Conservation (phyloP, 2,113 vertebrate species). For the Eulemur rufifrons region DNA sequence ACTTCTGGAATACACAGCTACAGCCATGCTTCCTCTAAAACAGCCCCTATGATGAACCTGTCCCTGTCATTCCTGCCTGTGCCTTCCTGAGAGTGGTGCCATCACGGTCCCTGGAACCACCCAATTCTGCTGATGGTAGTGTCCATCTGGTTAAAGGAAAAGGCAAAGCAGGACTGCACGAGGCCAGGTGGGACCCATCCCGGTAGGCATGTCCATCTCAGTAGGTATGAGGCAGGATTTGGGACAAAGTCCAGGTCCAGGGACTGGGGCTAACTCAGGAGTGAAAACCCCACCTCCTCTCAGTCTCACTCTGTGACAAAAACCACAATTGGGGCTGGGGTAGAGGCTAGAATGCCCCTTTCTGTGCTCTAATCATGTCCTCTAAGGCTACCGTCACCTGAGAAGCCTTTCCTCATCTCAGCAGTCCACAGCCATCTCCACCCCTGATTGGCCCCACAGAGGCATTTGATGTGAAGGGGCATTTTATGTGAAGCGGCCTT, state of each 20-base stretch:
- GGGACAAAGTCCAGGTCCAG: not conserved
- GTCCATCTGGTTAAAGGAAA: not conserved
- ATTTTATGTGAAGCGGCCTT: not conserved
- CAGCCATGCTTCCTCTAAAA: not conserved
- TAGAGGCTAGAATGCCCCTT: not conserved
- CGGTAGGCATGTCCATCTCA: not conserved
- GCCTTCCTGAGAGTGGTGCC: not conserved
- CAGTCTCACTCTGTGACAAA: not conserved
- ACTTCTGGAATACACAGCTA: not conserved
- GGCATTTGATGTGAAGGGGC: not conserved
- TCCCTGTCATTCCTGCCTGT: not conserved
- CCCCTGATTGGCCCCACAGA: too few species aligned
- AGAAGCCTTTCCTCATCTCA: not conserved
- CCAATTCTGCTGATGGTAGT: not conserved
- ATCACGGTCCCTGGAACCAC: not conserved
- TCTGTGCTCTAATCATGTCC: not conserved
- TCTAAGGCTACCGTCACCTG: not conserved
- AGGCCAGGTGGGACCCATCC: not conserved
- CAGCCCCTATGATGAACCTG: not conserved
- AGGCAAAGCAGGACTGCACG: not conserved
- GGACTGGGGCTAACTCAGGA: not conserved
- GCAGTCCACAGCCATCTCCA: too few species aligned
- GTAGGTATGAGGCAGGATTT: not conserved
- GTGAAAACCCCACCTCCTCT: not conserved
- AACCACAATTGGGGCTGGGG: not conserved